Evolutionary conservation across 2,888 invertebrate genomes (phyloP), one percentile per base, ranked within the genome.

Genomic region (Andrena flavipes): DNA sequence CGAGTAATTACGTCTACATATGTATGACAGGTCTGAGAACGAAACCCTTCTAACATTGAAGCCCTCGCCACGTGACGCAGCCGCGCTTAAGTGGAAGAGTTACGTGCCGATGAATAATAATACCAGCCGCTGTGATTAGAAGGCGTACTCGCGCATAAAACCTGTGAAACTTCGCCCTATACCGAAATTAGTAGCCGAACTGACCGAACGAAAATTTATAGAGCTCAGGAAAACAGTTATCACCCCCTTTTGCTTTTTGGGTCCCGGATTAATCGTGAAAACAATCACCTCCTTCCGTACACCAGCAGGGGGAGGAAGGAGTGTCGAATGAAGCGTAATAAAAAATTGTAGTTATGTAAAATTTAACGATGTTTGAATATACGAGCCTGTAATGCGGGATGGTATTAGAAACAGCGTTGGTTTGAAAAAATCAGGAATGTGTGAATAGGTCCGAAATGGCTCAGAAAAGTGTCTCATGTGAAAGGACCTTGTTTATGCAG

Each of bases 41-140:
- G 90, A 85, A 90, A 88, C 90, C 90, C 90, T 89, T 90, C 82
- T 72, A 84, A 72, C 83, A 86, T 84, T 80, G 84, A 88, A 89
- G 85, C 85, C 87, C 79, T 72, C 72, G 79, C 76, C 84, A 86
- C 84, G 82, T 83, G 84, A 87, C 81, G 74, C 81, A 64, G 72
- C 72, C 78, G 63, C 75, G 62, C 73, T 87, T 83, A 83, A 82
- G 81, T 84, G 73, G 72, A 76, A 78, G 82, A 74, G 80, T 88
- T 87, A 84, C 82, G 84, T 84, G 83, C 69, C 80, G 63, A 74
- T 76, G 81, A 87, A 84, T 84, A 84, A 75, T 77, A 79, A 80
- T 70, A 59, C 73, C 70, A 33, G 68, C 64, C 42, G 13, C 2
- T 72, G 60, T 69, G 69, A 64, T 76, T 60, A 63, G 51, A 29